Base-by-base conservation (phyloP, 2,113 vertebrate genomes). In the Pluvialis apricaria region DNA sequence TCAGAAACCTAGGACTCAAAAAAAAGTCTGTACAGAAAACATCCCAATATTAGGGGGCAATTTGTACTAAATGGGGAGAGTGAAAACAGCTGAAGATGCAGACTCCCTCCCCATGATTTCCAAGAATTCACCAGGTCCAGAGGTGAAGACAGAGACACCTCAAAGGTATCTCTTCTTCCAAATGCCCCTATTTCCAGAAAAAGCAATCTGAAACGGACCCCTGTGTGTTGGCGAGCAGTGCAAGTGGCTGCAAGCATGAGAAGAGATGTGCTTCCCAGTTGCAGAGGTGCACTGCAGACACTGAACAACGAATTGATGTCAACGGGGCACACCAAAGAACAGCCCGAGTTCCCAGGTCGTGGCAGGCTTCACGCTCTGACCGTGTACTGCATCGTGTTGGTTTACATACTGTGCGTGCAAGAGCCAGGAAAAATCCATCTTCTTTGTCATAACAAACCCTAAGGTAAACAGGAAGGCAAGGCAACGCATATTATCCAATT, bases 401-500 rank as follows among this genome's bases (percentile, higher is more conserved):
- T 86, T 96, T 90, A 92, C 89, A 69, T 9, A 65, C 64, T 54
- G 62, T 14, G 21, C 9, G 5, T 42, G 85, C 86, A 69, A 92
- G 91, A 81, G 90, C 88, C 92, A 93, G 94, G 94, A 91, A 96
- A 96, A 97, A 97, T 96, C 86, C 26, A 19, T 96, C 95, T 97
- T 73, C 91, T 85, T 60, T 97, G 97, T 97, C 96, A 96, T 96
- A 97, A 98, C 96, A 94, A 94, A 89, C 70, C 70, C 88, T 64
- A 61, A 95, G 79, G 96, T 95, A 98, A 98, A 97, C 94, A 97
- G 92, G 96, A 68, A 96, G 78, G 96, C 86, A 94, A 84, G 79
- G 83, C 81, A 82, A 77, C 0, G 7, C 18, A 5, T 42, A 51
- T 90, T 82, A 61, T 71, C 92, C 97, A 96, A 83, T 86, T 95